Evolutionary conservation across 2,888 invertebrate species (phyloP), one percentile per base, ranked within the genome.

Genomic region (Baccha elongata): DNA sequence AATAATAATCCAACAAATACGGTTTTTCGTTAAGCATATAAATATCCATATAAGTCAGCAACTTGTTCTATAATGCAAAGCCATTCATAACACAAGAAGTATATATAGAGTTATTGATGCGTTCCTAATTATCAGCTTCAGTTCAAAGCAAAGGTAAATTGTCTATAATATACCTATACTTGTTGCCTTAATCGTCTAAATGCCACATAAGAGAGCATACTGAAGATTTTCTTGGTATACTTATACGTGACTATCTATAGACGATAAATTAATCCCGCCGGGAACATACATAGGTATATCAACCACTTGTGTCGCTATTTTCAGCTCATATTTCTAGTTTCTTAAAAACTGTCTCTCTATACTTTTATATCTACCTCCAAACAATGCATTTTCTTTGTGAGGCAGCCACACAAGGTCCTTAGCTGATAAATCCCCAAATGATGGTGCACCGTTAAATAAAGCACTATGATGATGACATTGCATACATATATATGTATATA

Each of bases 381-480:
- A 58, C 46, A 65, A 55, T 55, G 44, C 44, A 65, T 46, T 23
- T 42, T 64, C 64, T 46, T 53, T 53, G 19, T 50, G 19, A 35
- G 29, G 15, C 64, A 68, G 23, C 19, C 46, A 55, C 52, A 62
- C 21, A 60, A 40, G 53, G 53, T 53, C 48, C 46, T 52, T 40
- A 50, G 35, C 11, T 69, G 55, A 80, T 64, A 74, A 78, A 78
- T 78, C 55, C 72, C 52, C 58, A 67, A 78, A 58, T 64, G 65
- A 78, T 65, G 42, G 60, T 60, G 52, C 44, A 17, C 37, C 21
- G 35, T 60, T 15, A 35, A 17, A 75, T 50, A 32, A 40, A 48
- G 69, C 37, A 29, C 2, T 50, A 35, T 26, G 62, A 40, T 15
- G 35, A 46, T 44, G 48, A 53, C 23, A 53, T 19, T 52, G 13